Conservation (phyloP, 2,113 vertebrate genomes). For the Anhinga anhinga region DNA sequence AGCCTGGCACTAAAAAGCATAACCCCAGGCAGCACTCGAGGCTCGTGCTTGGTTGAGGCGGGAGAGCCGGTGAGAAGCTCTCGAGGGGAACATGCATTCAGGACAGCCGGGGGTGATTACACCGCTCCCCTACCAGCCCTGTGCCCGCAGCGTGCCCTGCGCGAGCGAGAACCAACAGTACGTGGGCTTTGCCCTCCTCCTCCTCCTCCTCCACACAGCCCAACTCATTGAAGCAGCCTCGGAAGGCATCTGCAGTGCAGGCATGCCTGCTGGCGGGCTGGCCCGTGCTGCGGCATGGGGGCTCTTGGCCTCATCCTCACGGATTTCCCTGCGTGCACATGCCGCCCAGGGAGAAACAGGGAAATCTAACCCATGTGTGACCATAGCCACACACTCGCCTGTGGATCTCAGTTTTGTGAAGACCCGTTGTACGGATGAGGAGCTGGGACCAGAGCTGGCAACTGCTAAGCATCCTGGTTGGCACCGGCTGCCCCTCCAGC, state of each 20-base stretch:
- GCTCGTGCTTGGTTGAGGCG: accelerated
- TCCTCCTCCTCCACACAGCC: background rate
- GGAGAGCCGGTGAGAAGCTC: background rate
- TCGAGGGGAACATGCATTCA: background rate
- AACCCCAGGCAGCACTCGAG: background rate
- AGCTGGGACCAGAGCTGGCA: background rate
- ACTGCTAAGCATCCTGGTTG: background rate
- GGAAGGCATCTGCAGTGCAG: accelerated
- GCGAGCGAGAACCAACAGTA: background rate
- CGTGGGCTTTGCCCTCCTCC: background rate
- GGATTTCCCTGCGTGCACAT: background rate
- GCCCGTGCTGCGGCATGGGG: background rate
- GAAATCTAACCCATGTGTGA: background rate
- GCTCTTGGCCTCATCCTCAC: background rate
- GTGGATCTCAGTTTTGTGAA: background rate
- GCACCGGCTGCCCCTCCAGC: background rate
- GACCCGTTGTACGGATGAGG: background rate
- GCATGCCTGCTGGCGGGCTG: background rate
- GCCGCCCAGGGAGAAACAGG: background rate
- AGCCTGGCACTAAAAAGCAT: background rate
- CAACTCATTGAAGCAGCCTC: background rate
- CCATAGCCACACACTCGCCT: background rate
- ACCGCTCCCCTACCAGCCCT: background rate
- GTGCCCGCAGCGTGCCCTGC: accelerated
- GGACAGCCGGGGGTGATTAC: background rate